Evolutionary conservation across 2,888 invertebrate species (phyloP), one percentile per base, ranked within the genome.

Genomic region (Plebejus melissa): DNA sequence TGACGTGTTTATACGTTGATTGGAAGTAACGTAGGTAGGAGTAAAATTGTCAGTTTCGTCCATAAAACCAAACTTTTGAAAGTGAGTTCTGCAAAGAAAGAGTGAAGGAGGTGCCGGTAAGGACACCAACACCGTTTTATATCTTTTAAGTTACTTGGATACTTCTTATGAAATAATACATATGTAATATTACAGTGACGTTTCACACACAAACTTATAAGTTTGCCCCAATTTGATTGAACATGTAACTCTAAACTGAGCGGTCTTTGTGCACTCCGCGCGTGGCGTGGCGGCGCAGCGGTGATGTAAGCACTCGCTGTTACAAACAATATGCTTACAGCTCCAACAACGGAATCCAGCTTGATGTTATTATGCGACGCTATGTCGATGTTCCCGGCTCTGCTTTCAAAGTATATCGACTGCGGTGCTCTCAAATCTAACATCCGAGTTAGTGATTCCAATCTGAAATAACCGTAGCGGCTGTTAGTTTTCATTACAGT

Each of bases 361-460:
- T 95, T 95, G 74, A 98, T 94, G 84, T 97, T 96, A 76, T 95
- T 95, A 78, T 96, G 94, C 76, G 97, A 96, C 72, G 94, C 94
- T 57, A 97, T 95, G 76, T 95, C 95, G 79, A 98, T 96, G 82
- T 95, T 95, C 22, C 97, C 97, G 0, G 96, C 97, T 84, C 96
- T 94, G 65, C 97, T 97, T 85, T 97, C 96, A 74, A 98, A 90
- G 76, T 94, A 94, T 79, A 98, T 95, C 22, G 96, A 96, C 77
- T 96, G 95, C 1, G 97, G 96, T 4, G 96, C 97, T 79, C 95
- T 94, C 76, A 97, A 90, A 81, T 96, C 95, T 79, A 97, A 88
- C 11, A 95, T 94, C 79, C 97, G 94, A n/a, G 97, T 97, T 11
- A 96, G 95, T 0, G 97, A 97, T 85, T 97, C 97, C 83, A 98